A percentile compares a stretch with the other conserved stretches of the same genome.
phyloP scores from a whole-genome alignment of 2,113 vertebrate species.

The Eonycteris spelaea region DNA sequence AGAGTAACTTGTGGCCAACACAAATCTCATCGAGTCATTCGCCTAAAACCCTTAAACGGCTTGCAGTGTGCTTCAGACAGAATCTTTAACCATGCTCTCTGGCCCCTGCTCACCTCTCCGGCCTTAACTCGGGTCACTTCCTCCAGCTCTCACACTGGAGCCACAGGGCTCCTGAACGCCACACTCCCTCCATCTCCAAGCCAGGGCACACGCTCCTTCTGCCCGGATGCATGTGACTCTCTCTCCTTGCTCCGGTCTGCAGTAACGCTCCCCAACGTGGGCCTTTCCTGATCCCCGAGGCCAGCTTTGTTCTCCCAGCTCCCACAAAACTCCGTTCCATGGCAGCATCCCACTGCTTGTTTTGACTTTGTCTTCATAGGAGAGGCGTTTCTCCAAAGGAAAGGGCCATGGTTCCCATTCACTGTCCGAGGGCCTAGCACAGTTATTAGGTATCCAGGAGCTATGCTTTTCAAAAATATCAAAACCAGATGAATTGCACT shows the following conservation, averaged over 20 bases:
- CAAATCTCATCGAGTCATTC: not conserved
- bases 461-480: not conserved
- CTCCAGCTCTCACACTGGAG: not conserved
- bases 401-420: not conserved
- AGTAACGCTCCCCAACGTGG: not conserved
- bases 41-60: not conserved
- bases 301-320: not conserved
- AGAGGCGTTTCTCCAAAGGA: not conserved
- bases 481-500: not conserved
- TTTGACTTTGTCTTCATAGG: not conserved
- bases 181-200: not conserved
- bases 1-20: not conserved
- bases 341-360: not conserved
- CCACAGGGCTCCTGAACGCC: not conserved
- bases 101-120: not conserved
- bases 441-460: not conserved
- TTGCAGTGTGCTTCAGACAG: not conserved
- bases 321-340: not conserved
- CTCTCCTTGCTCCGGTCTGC: not conserved
- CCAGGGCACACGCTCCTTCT: rapidly evolving
- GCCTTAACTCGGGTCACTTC: not conserved
- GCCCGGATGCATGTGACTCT: not conserved
- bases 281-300: rapidly evolving
- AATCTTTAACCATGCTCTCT: not conserved
- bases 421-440: not conserved